phyloP scores from a whole-genome alignment of 2,888 invertebrate species.

The Drosophila algonquin region DNA sequence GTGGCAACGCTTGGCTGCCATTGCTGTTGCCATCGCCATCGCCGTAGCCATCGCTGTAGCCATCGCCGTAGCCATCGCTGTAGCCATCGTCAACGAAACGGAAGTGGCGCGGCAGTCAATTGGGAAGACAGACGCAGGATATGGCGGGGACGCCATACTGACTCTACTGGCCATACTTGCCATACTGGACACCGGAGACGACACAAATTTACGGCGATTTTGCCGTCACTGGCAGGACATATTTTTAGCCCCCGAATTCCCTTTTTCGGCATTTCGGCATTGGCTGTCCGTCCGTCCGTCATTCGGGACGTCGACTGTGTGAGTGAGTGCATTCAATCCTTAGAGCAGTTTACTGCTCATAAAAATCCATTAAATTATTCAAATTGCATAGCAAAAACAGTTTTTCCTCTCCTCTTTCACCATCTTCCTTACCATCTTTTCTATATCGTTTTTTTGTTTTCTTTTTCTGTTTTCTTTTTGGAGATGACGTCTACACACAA shows the following conservation, averaged over 20 bases:
- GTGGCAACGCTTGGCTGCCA: slow-evolving; percentile 69
- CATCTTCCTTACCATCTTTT: slow-evolving; percentile 3
- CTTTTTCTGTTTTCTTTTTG: not conserved
- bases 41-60: slow-evolving; percentile 18
- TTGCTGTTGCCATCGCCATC: slow-evolving; percentile 44
- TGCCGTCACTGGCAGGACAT: slow-evolving; percentile 52
- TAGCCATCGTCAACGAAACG: slow-evolving; percentile 44
- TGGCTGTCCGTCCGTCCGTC: slow-evolving; percentile 5
- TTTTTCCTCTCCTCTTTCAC: slow-evolving; percentile 23
- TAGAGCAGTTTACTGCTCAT: slow-evolving; percentile 79
- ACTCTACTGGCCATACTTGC: not conserved
- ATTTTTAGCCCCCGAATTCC: slow-evolving; percentile 20
- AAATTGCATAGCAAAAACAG: slow-evolving; percentile 73
- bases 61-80: slow-evolving; percentile 22
- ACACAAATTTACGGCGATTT: slow-evolving; percentile 65
- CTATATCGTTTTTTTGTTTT: not conserved
- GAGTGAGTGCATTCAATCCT: slow-evolving; percentile 58
- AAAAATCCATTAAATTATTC: slow-evolving; percentile 81
- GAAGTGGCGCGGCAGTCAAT: slow-evolving; percentile 76
- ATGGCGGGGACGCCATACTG: slow-evolving; percentile 39
- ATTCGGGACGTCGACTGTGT: slow-evolving; percentile 12
- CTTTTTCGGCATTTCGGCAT: slow-evolving; percentile 20
- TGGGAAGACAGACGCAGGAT: slow-evolving; percentile 57
- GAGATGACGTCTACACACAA: slow-evolving; percentile 31
- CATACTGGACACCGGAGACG: slow-evolving; percentile 15